Conservation (phyloP, 2,113 vertebrate species). For the Trinectes maculatus region DNA sequence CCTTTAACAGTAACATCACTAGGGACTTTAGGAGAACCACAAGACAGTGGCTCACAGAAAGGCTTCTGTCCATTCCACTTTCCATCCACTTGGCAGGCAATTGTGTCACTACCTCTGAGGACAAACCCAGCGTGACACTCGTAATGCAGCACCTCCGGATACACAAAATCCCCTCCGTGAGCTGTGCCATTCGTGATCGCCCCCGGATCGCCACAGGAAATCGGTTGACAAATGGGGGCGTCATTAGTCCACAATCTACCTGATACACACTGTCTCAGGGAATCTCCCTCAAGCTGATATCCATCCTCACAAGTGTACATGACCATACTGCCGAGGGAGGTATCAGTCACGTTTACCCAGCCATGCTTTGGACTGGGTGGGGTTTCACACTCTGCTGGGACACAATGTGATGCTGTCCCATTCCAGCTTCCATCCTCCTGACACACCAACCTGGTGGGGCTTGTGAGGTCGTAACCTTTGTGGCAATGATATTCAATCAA, state of each 20-base stretch:
- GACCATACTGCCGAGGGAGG: slow-evolving; percentile 81
- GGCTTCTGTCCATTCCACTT: slow-evolving; percentile 89
- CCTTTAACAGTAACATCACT: slow-evolving; percentile 82
- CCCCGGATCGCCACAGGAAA: slow-evolving; percentile 83
- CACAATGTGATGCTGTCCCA: slow-evolving; percentile 89
- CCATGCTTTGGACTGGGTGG: slow-evolving; percentile 86
- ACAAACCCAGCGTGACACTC: slow-evolving; percentile 88
- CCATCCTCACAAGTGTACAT: slow-evolving; percentile 89
- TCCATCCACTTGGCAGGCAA: slow-evolving; percentile 86
- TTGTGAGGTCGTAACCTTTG: slow-evolving; percentile 88
- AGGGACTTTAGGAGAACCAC: slow-evolving; percentile 81
- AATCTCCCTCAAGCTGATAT: slow-evolving; percentile 84
- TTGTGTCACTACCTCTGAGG: slow-evolving; percentile 81
- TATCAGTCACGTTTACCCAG: slow-evolving; percentile 85
- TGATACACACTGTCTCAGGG: slow-evolving; percentile 85
- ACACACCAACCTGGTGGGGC: slow-evolving; percentile 83
- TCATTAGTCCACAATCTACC: slow-evolving; percentile 86
- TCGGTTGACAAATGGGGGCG: slow-evolving; percentile 82
- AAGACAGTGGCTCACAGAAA: slow-evolving; percentile 86
- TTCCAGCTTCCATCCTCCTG: slow-evolving; percentile 95
- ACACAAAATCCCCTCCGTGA: slow-evolving; percentile 81
- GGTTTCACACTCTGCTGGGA: slow-evolving; percentile 87
- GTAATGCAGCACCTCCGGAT: slow-evolving; percentile 82
- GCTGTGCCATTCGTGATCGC: slow-evolving; percentile 80
- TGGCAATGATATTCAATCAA: slow-evolving; percentile 88